Conservation (phyloP, 2,888 invertebrate species). For the Drosophila emarginata region DNA sequence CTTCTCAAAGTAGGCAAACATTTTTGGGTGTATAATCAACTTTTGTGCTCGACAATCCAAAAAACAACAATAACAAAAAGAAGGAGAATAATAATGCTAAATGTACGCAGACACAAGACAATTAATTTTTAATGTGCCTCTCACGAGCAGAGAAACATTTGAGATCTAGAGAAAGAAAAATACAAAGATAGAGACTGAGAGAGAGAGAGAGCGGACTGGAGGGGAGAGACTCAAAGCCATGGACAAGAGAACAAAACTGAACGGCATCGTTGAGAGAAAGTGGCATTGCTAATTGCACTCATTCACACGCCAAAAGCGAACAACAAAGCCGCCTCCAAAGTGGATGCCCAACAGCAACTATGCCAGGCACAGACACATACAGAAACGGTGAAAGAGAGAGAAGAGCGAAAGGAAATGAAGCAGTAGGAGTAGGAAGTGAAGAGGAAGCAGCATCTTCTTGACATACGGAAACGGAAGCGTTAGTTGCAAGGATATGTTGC, state of each 20-base stretch:
- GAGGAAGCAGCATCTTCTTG: slow-evolving; percentile 56
- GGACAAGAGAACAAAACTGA: slow-evolving; percentile 37
- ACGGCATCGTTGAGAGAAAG: slow-evolving; percentile 56
- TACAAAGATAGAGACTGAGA: slow-evolving; percentile 8
- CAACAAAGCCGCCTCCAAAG: slow-evolving; percentile 61
- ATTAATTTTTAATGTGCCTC: slow-evolving; percentile 64
- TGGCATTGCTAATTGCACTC: slow-evolving; percentile 72
- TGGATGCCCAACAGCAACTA: slow-evolving; percentile 42
- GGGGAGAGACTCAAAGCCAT: not conserved
- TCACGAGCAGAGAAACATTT: slow-evolving; percentile 49
- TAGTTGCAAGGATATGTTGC: slow-evolving; percentile 77
- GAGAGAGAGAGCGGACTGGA: no score
- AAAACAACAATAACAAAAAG: slow-evolving; percentile 17
- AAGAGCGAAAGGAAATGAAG: not conserved
- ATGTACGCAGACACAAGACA: slow-evolving; percentile 47
- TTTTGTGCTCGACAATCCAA: slow-evolving; percentile 32
- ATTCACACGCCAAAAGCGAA: slow-evolving; percentile 60
- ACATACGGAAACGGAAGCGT: slow-evolving; percentile 74
- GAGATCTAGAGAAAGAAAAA: not conserved
- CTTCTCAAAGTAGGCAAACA: not conserved
- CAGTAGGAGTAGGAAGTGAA: not conserved
- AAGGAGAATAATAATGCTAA: not conserved
- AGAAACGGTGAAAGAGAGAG: slow-evolving; percentile 1
- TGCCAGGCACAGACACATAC: slow-evolving; percentile 23
- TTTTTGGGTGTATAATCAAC: slow-evolving; percentile 27